These are phyloP conservation scores for Xylota sylvarum DNA, from an alignment of 2,888 invertebrate species.

Conservation along the genomic window DNA sequence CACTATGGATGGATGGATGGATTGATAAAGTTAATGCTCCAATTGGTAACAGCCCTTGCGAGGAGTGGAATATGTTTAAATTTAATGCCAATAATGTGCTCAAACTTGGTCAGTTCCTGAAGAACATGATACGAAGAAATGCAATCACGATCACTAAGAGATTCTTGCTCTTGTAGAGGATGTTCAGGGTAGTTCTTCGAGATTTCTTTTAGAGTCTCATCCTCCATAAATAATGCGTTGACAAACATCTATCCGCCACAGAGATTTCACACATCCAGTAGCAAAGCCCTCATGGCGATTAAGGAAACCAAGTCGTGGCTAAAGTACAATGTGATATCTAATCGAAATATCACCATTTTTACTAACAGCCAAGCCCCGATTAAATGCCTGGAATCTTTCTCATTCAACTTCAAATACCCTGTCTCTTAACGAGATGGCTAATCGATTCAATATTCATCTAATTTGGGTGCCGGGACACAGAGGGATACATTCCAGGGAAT, in stretches of 20 bases:
- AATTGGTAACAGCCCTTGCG: constrained; percentile 97
- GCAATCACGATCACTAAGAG: constrained; percentile 96
- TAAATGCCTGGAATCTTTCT: too few species aligned
- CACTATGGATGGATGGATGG: too few species aligned
- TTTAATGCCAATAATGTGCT: constrained; percentile 92
- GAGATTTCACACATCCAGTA: constrained; percentile 96
- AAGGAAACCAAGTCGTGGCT: constrained; percentile 99
- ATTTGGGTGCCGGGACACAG: too few species aligned
- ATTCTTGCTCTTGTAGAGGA: constrained; percentile 97
- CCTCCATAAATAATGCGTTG: constrained; percentile 90
- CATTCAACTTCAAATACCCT: too few species aligned
- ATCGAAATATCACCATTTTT: too few species aligned
- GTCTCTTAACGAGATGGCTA: too few species aligned
- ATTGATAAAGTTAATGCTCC: constrained; percentile 98
- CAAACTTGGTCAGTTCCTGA: constrained; percentile 94
- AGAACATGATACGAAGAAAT: constrained; percentile 94
- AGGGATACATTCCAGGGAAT: too few species aligned
- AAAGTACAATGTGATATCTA: too few species aligned
- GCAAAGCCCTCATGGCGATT: constrained; percentile 99
- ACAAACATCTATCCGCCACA: constrained; percentile 95
- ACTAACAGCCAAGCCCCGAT: too few species aligned
- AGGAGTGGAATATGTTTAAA: constrained; percentile 97
- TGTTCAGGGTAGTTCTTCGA: constrained; percentile 96
- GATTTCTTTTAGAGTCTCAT: constrained; percentile 87
- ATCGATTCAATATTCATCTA: too few species aligned